Base-by-base conservation (phyloP, 2,888 invertebrate species). In the Harpagoxenus sublaevis region DNA sequence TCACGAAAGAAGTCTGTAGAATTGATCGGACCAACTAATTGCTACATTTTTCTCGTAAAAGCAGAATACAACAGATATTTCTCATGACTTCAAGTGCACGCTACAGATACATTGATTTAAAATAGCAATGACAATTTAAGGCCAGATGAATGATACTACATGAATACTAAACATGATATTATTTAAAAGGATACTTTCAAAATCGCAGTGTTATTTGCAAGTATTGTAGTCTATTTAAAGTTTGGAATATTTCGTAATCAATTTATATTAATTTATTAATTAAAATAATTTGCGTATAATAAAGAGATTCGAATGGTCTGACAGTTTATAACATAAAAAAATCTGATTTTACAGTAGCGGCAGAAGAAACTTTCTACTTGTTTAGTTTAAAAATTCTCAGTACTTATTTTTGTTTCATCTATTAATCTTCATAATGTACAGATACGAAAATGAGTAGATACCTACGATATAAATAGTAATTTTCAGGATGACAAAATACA, bases 351-450 rank as follows among this genome's bases (percentile, higher is more conserved):
- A 28, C 12, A 39, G 12, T 12, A 35, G 3, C 9, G n/a, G 1
- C 5, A 55, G 3, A 12, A 51, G 1, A 10, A 68, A 48, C 23
- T 5, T 31, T 45, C 5, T 71, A 4, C 10, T 42, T 3, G 2
- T 70, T 15, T 53, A 53, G 5, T 23, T 71, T 42, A 60, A 57
- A 57, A 57, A 57, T n/a, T 73, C 12, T 62, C 18, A 63, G 6
- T 51, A 18, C 8, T 45, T 74, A 18, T 18, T 39, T 75, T 35
- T 62, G 8, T 35, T 45, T 62, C 6, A 42, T 60, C 2, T 48
- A 35, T 35, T 35, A 74, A 6, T 48, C 31, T 73, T 42, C 9
- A 15, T 48, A 45, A 60, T 9, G n/a, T 35, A 39, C 18, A 57
- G 18, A 62, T 31, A 28, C 5, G 8, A 42, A 2, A 62, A 42